Percentiles rank a stretch among this genome's conserved stretches.
Evolutionary conservation across 2,888 invertebrate genomes (phyloP).

Genomic region (Allolobophora icterica): DNA sequence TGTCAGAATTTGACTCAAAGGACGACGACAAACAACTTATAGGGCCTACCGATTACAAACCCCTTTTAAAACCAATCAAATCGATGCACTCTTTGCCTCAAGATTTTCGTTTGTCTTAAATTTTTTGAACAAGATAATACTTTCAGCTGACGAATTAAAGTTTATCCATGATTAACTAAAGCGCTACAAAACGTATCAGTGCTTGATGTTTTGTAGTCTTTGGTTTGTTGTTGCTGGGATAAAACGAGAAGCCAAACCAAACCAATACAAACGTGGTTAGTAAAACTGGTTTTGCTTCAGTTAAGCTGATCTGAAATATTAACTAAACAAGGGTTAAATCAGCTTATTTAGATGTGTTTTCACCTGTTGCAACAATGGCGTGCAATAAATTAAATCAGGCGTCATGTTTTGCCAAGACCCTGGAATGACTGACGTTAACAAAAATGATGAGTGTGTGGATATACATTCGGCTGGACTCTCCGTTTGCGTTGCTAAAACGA

Average conservation of each 20-base stretch:
- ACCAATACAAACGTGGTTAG: background rate
- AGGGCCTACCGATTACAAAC: too few relatives aligned
- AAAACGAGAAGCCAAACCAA: background rate
- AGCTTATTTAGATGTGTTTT: background rate
- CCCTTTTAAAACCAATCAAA: too few relatives aligned
- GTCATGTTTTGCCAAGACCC: background rate
- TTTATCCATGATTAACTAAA: background rate
- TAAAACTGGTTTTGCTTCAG: background rate
- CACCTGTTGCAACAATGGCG: background rate
- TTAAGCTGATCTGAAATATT: background rate
- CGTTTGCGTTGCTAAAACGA: too few relatives aligned
- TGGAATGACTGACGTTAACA: background rate
- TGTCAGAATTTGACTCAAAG: too few relatives aligned
- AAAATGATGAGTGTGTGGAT: background rate
- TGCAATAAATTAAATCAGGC: background rate
- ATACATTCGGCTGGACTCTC: background rate
- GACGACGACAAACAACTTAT: too few relatives aligned
- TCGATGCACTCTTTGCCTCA: too few relatives aligned
- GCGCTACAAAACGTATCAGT: background rate
- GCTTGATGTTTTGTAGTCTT: background rate
- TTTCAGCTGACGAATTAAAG: too few relatives aligned
- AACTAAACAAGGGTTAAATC: background rate
- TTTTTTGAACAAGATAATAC: too few relatives aligned
- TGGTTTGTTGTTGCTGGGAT: slow-evolving; percentile 11
- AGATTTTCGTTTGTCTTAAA: too few relatives aligned